Base-by-base conservation (phyloP, 1,140 invertebrate species). In the Probaryconus sp. region DNA sequence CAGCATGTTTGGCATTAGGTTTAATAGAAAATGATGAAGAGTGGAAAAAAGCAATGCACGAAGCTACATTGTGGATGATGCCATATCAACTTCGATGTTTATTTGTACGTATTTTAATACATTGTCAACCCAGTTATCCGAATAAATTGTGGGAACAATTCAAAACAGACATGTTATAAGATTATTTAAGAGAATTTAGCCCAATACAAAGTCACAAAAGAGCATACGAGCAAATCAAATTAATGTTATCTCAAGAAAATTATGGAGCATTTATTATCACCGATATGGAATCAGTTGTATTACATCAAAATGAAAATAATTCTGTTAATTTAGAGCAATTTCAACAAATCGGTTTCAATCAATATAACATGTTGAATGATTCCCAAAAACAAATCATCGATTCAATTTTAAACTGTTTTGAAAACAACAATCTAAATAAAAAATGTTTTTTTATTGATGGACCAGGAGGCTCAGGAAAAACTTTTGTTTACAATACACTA, bases 11-110 rank as follows among this genome's bases (percentile, higher is more conserved):
- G 30, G 48, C 47, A 5, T 7, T 72, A 7, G 73, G 76, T 18
- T 33, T 86, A 1, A 28, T 87, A 0, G 75, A 83, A 60, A 51
- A 85, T 53, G 79, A 86, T 45, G 13, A 65, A 6, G 73, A 82
- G 21, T 83, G 80, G 81, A 47, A 7, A 33, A 20, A 9, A 24
- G 40, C 40, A 3, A 61, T 61, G 17, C 3, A 35, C 9, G 42
- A 61, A 61, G 56, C 30, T 37, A 18, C 24, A 9, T 5, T 47
- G 1, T 61, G 40, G 28, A 58, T 58, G 55, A 58, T 43, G n/a
- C n/a, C n/a, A n/a, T n/a, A n/a, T n/a, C n/a, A n/a, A n/a, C n/a
- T n/a, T n/a, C n/a, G n/a, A n/a, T 24, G 13, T 9, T 38, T 61
- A 28, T 61, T 61, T 26, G 43, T 61, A 0, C 40, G 56, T 11